Evolutionary conservation across 35 echinoderm and acorn worm genomes (phyloP).

Genomic region (Strongylocentrotus purpuratus): DNA sequence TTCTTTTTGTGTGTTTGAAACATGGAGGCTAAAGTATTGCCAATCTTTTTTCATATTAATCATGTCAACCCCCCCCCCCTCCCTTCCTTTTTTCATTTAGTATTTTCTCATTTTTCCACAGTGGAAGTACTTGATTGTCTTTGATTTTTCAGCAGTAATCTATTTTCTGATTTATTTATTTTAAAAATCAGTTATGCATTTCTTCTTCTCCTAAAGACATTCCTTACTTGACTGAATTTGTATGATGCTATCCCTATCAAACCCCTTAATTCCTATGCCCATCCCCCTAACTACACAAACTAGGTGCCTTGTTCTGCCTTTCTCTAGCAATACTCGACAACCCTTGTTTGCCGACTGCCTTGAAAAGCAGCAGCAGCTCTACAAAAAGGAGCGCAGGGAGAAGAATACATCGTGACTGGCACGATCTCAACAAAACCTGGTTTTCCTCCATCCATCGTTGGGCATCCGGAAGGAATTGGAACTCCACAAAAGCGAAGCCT

Average conservation of each 20-base stretch:
- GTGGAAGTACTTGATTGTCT: no score
- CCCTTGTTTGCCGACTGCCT: constrained; percentile 18
- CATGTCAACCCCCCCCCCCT: no score
- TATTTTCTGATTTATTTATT: no score
- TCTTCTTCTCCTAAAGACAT: no score
- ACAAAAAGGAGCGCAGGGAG: neutral
- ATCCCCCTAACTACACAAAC: neutral
- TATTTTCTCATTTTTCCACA: no score
- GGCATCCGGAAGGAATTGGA: constrained; percentile 98
- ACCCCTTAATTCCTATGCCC: neutral
- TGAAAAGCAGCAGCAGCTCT: constrained; percentile 23
- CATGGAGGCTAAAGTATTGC: no score
- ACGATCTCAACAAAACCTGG: constrained; percentile 94
- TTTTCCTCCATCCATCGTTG: constrained; percentile 99
- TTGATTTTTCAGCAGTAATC: no score
- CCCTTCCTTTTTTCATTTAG: no score
- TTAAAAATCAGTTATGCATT: no score
- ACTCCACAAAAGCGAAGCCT: constrained; percentile 99
- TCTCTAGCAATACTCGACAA: constrained; percentile 31
- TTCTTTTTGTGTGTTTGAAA: neutral
- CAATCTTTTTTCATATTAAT: no score
- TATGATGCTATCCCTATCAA: no score
- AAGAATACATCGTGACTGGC: constrained; percentile 62
- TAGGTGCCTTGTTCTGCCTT: neutral
- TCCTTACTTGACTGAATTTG: no score